Base-by-base conservation (phyloP, 2,888 invertebrate genomes). In the Listrodromus nycthemerus region DNA sequence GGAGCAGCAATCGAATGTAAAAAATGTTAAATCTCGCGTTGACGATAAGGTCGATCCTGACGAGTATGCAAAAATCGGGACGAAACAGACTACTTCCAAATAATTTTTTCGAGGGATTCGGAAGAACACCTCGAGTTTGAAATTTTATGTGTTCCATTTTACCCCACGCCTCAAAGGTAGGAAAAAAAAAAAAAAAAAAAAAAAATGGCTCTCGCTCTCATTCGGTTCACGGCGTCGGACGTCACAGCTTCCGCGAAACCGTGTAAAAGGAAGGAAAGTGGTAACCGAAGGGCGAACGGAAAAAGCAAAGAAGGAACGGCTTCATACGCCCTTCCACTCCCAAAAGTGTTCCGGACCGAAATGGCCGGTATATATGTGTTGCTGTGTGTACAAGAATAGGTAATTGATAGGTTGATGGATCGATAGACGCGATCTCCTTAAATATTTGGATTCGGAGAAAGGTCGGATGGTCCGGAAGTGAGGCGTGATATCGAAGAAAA, bases 361-460 rank as follows among this genome's bases (percentile, higher is more conserved):
- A 10, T 30, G 41, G 30, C 41, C 1, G 16, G 30, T 61, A 6
- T 61, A 61, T 61, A 6, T 30, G 16, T 58, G 16, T 7, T 1
- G 8, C 24, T 55, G 4, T 10, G 55, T 24, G 55, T 13, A 6
- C 27, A 27, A 27, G 58, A 16, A 61, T 19, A 16, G 79, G 84
- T 86, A 86, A 86, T 86, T 83, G 86, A 84, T 86, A 83, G 83
- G 80, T 83, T 78, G 77, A 65, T 69, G 74, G 67, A 85, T 86
- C 85, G 86, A 86, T 85, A 76, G 67, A 76, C 61, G 61, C 27
- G 58, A 50, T 71, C 70, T 83, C 65, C 79, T 81, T 71, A 83
- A 86, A 86, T 86, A 85, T 86, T 85, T 86, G 83, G 71, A 27
- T 69, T 83, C 61, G 75, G 73, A 81, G 41, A 21, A 27, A 33